Conservation (phyloP, 2,797 vertebrate species). For the Eutrigla gurnardus region DNA sequence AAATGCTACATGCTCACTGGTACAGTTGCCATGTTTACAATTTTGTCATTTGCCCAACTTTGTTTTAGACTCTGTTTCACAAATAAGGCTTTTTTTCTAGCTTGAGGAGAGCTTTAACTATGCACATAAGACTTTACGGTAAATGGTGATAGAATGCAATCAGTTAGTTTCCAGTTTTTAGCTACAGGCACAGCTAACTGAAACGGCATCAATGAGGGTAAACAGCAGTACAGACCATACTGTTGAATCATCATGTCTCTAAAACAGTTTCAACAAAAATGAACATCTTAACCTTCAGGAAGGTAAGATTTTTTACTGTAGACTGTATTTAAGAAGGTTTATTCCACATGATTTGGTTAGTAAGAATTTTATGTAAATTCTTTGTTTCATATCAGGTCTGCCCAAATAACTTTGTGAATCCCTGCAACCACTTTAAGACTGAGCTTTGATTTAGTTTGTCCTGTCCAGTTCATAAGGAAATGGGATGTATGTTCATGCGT, state of each 20-base stretch:
- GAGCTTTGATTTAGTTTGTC: neutral
- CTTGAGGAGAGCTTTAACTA: neutral
- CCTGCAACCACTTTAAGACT: neutral
- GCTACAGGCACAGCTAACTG: neutral
- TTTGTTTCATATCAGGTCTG: neutral
- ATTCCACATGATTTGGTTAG: too few relatives aligned
- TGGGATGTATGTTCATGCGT: neutral
- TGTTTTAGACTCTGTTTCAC: neutral
- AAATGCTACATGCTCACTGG: too few relatives aligned
- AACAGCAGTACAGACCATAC: neutral
- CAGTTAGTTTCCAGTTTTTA: neutral
- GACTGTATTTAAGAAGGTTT: too few relatives aligned
- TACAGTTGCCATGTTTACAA: too few relatives aligned
- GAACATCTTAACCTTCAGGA: neutral
- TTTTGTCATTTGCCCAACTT: too few relatives aligned
- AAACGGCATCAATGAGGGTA: neutral
- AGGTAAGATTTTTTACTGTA: too few relatives aligned
- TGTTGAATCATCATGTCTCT: too few relatives aligned
- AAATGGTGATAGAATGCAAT: neutral
- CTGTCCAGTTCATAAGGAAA: neutral
- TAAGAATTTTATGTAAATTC: neutral
- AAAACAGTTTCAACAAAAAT: too few relatives aligned
- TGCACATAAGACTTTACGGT: neutral
- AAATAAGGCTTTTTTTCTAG: neutral
- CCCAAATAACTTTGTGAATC: neutral